Conservation (phyloP, 2,888 invertebrate genomes). For the Enoplolaimus lenunculus region DNA sequence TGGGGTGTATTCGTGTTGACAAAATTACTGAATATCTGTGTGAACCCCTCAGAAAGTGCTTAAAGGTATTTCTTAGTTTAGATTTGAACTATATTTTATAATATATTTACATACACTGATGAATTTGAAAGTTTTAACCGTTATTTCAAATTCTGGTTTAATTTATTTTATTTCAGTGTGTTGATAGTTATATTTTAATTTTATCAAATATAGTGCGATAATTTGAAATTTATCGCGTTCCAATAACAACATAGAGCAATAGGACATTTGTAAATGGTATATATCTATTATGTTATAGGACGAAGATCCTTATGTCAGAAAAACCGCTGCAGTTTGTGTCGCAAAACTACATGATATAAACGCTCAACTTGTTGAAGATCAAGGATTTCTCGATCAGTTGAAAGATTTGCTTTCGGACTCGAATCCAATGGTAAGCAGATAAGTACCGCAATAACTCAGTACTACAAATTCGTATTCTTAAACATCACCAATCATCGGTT, state of each 20-base stretch:
- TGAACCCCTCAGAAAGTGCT: conserved; percentile 73
- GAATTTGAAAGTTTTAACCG: too few relatives aligned
- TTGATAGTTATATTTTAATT: too few relatives aligned
- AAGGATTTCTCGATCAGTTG: conserved; percentile 90
- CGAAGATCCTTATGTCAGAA: conserved; percentile 90
- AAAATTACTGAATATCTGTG: conserved; percentile 99
- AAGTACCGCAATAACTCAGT: too few relatives aligned
- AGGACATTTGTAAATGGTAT: too few relatives aligned
- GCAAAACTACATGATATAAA: conserved; percentile 95
- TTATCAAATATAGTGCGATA: too few relatives aligned
- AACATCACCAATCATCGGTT: too few relatives aligned
- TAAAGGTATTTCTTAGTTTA: too few relatives aligned
- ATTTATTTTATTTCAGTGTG: too few relatives aligned
- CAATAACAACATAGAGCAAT: too few relatives aligned
- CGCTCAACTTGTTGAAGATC: conserved; percentile 57
- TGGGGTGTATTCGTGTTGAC: conserved; percentile 98
- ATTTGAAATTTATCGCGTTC: too few relatives aligned
- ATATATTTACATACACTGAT: background rate
- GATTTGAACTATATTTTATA: conserved; percentile 42
- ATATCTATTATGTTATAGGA: conserved; percentile 52
- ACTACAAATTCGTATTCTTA: background rate
- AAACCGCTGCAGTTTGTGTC: conserved; percentile 97
- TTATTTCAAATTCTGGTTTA: too few relatives aligned
- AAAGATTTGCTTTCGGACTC: conserved; percentile 94
- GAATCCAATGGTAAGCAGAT: conserved; percentile 87